Evolutionary conservation across 2,113 vertebrate genomes (phyloP), one percentile per base, ranked within the genome.

Genomic region (Periophthalmodon schlosseri): DNA sequence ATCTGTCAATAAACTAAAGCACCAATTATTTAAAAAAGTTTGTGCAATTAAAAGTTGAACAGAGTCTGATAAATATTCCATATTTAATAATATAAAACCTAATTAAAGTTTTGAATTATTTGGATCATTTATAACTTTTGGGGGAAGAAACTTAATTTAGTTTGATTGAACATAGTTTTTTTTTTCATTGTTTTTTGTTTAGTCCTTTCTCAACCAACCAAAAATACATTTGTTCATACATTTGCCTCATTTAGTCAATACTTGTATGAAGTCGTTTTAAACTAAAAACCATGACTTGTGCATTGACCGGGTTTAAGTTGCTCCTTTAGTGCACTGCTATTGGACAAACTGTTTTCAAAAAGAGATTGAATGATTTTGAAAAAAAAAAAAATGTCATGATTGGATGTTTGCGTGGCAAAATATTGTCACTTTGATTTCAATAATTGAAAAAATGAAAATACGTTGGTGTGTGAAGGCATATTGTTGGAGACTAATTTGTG

Each of bases 361-460:
- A 63, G 21, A 33, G 61, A 24, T 46, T 66, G 54, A 68, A 74
- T 9, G 13, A 74, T 61, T 68, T 58, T 56, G 4, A 36, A 79
- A 77, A 76, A 49, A 15, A 33, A 60, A 34, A 56, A 64, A 75
- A 78, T 28, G 33, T 75, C 66, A 63, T 63, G 70, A 75, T 72
- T 80, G 64, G 54, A 47, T 83, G 57, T 85, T 80, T 79, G 72
- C 57, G 66, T 79, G 73, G 24, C 72, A 73, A 54, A 76, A 79
- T 76, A 74, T 74, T 84, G 57, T 79, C 16, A 64, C 70, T 83
- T 81, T 88, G 74, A 84, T 75, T 82, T 79, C 73, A 68, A 73
- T 83, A 87, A 91, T 87, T 88, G 87, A 85, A 86, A 44, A 85
- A 80, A 84, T 75, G 20, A 84, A 81, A 81, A 77, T 24, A 83